A percentile compares a stretch with the other conserved stretches of the same genome.
phyloP scores from a whole-genome alignment of 2,888 invertebrate species.

The Lycocerus yunnanus region DNA sequence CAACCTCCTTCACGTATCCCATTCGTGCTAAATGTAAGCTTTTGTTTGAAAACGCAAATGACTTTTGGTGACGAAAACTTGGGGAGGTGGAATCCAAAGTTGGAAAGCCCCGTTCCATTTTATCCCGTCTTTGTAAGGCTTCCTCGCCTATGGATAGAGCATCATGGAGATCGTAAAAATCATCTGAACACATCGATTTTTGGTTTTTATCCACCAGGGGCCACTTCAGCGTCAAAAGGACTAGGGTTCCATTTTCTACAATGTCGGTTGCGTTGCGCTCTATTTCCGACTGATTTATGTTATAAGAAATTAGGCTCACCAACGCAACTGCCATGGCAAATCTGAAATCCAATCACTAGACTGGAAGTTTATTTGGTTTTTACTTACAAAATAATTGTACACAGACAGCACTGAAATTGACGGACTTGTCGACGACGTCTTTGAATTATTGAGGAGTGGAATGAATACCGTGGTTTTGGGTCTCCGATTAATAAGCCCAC shows the following conservation, averaged over 20 bases:
- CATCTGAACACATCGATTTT: constrained; percentile 3
- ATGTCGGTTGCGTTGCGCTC: neutral
- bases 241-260: constrained; percentile 9
- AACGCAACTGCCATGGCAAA: constrained; percentile 37
- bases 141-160: constrained; percentile 63
- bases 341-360: constrained; percentile 33
- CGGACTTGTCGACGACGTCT: constrained; percentile 59
- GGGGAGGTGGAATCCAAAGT: constrained; percentile 64
- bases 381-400: constrained; percentile 72
- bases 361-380: neutral
- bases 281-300: constrained; percentile 7
- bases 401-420: constrained; percentile 74
- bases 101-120: constrained; percentile 59
- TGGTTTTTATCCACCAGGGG: constrained; percentile 34
- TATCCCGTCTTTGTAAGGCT: constrained; percentile 61
- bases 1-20: constrained; percentile 72
- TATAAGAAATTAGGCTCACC: constrained; percentile 31
- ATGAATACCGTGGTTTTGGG: constrained; percentile 58
- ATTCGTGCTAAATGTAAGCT: constrained; percentile 67
- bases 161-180: constrained; percentile 53
- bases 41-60: constrained; percentile 65
- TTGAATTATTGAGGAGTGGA: constrained; percentile 58
- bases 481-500: constrained; percentile 57
- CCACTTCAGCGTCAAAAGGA: constrained; percentile 20
- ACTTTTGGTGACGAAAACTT: constrained; percentile 71